phyloP scores from a whole-genome alignment of 2,797 vertebrate species.

The Sphaeramia orbicularis region DNA sequence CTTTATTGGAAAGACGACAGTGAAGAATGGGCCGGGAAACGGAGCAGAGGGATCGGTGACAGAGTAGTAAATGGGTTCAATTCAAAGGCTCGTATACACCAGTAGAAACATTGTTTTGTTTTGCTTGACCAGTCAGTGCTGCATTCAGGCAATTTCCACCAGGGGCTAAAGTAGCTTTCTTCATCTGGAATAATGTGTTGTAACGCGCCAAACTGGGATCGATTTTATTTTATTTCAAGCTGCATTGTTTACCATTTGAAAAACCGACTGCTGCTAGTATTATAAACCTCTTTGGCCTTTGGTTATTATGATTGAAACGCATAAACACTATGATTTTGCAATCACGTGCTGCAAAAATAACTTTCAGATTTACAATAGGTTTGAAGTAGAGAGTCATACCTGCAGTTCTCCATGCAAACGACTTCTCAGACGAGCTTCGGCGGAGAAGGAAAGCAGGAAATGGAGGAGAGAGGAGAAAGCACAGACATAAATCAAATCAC shows the following conservation, averaged over 20 bases:
- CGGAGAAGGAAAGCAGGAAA: constrained; percentile 31
- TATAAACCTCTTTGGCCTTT: not conserved
- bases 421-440: constrained; percentile 97
- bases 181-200: constrained; percentile 22
- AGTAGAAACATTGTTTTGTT: constrained; percentile 48
- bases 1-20: constrained; percentile 43
- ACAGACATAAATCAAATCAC: constrained; percentile 53
- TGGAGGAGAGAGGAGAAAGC: constrained; percentile 34
- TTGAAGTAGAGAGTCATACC: constrained; percentile 80
- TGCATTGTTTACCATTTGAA: not conserved
- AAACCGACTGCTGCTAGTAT: not conserved
- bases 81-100: constrained; percentile 26
- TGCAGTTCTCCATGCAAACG: constrained; percentile 97
- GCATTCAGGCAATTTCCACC: constrained; percentile 33
- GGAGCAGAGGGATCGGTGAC: constrained; percentile 45
- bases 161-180: constrained; percentile 27
- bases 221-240: constrained; percentile 6
- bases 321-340: not conserved
- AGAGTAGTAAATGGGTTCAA: constrained; percentile 58
- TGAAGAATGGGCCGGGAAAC: constrained; percentile 45
- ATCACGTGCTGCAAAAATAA: not conserved
- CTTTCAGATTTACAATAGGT: not conserved
- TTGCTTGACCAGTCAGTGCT: constrained; percentile 36
- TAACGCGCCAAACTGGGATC: constrained; percentile 1
- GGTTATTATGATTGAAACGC: not conserved